Base-by-base conservation (phyloP, 2,797 vertebrate species). In the Fundulus diaphanus region DNA sequence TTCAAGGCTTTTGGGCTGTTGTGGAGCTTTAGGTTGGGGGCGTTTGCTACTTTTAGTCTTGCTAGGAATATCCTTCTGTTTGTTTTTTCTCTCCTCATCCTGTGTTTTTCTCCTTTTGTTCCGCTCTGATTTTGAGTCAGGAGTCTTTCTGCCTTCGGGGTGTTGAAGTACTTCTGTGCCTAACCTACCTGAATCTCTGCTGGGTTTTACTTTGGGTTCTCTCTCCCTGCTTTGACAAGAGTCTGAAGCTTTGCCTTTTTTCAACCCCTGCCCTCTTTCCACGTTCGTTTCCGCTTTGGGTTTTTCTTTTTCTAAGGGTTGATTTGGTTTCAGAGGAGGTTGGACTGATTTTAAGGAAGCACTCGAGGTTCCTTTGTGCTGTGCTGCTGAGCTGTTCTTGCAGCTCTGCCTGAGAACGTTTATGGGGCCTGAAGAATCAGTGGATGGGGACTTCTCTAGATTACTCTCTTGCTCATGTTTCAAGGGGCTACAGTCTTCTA, bases 81-180 rank as follows among this genome's bases (percentile, higher is more conserved):
- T 66, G 18, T 65, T 95, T 33, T 96, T 96, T 90, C 57, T 97
- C 33, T 93, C 92, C 0, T 4, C 29, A 3, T 87, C 67, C 48
- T 96, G 96, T 42, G 95, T 95, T 70, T 96, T 96, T 90, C 96
- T 96, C 68, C 96, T 95, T 86, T 96, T 96, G 22, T 93, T 95
- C 73, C 95, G 97, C 63, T 97, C 96, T 49, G 92, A 92, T 85
- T 95, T 97, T 15, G 87, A 87, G 54, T 97, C 96, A 0, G 86
- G 82, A 3, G 88, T 27, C 85, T 94, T 96, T 69, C 78, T 91
- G 29, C 68, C 73, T 73, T 29, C 70, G 24, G 76, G 5, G 3
- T 77, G 56, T 44, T 79, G 94, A 95, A 96, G 94, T 54, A 73
- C 67, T 3, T 92, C 69, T 72, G 52, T 9, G 20, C 46, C 95